A percentile compares a stretch with the other conserved stretches of the same genome.
Evolutionary conservation across 2,797 vertebrate species (phyloP).

Genomic region (Neostethus bicornis): DNA sequence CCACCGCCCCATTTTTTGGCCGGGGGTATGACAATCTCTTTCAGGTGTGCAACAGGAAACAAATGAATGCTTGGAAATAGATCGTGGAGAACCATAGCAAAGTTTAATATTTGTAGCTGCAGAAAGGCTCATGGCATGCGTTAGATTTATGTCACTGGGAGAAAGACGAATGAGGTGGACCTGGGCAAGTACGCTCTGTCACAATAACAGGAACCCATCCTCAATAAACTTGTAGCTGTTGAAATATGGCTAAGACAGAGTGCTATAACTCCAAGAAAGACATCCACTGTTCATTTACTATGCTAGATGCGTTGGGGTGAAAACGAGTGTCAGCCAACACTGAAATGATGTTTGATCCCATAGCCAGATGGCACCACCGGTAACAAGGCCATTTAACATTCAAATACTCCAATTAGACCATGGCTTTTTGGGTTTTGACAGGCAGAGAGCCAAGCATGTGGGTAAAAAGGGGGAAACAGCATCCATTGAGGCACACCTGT

Average conservation of each 20-base stretch:
- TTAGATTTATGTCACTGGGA: constrained; percentile 58
- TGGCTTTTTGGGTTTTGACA: constrained; percentile 45
- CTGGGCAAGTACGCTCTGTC: background rate
- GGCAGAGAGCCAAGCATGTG: constrained; percentile 18
- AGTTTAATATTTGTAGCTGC: constrained; percentile 35
- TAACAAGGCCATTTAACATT: constrained; percentile 40
- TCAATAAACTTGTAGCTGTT: constrained; percentile 35
- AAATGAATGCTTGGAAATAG: constrained; percentile 45
- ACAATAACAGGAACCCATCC: constrained; percentile 19
- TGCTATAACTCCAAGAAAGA: constrained; percentile 16
- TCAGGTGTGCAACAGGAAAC: constrained; percentile 1
- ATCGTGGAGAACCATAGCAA: constrained; percentile 53
- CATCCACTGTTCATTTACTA: constrained; percentile 23
- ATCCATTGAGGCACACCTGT: background rate
- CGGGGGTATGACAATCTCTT: too few species aligned
- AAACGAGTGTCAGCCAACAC: constrained; percentile 13
- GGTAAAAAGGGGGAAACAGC: constrained; percentile 10
- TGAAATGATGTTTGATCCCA: constrained; percentile 26
- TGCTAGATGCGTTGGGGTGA: constrained; percentile 23
- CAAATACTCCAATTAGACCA: constrained; percentile 47
- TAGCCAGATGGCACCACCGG: constrained; percentile 48
- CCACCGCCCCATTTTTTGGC: too few species aligned
- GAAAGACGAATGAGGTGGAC: constrained; percentile 17
- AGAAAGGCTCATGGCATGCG: constrained; percentile 50
- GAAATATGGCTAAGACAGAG: constrained; percentile 30